Evolutionary conservation across 1,140 invertebrate genomes (phyloP).

Genomic region (Nephila pilipes): DNA sequence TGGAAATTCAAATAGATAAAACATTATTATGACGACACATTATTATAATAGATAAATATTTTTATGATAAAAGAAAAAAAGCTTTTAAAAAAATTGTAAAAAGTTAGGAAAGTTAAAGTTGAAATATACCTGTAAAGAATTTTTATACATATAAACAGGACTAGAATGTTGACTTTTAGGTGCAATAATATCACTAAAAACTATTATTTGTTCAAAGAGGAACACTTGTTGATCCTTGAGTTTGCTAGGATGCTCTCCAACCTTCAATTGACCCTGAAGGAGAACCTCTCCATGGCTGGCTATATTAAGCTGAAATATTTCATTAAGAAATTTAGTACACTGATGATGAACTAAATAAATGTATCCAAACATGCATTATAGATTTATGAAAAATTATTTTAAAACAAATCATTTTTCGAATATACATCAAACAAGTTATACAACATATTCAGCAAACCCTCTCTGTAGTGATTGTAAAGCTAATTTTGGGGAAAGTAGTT

Average conservation of each 20-base stretch:
- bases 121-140: constrained; percentile 93
- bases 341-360: neutral
- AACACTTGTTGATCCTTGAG: constrained; percentile 97
- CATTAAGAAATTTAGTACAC: neutral
- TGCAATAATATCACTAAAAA: constrained; percentile 96
- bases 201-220: constrained; percentile 98
- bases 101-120: neutral
- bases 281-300: constrained; percentile 97
- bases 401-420: too few relatives aligned
- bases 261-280: constrained; percentile 92
- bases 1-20: too few relatives aligned
- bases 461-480: too few relatives aligned
- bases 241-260: constrained; percentile 87
- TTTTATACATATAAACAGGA: constrained; percentile 97
- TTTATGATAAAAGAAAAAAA: too few relatives aligned
- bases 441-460: too few relatives aligned
- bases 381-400: too few relatives aligned
- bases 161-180: constrained; percentile 96
- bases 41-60: too few relatives aligned
- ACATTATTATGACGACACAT: too few relatives aligned
- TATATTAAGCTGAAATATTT: constrained; percentile 92
- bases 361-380: too few relatives aligned
- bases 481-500: too few relatives aligned
- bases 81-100: too few relatives aligned
- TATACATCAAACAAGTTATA: too few relatives aligned